Evolutionary conservation across 2,888 invertebrate genomes (phyloP).

Genomic region (Drosophila emarginata): DNA sequence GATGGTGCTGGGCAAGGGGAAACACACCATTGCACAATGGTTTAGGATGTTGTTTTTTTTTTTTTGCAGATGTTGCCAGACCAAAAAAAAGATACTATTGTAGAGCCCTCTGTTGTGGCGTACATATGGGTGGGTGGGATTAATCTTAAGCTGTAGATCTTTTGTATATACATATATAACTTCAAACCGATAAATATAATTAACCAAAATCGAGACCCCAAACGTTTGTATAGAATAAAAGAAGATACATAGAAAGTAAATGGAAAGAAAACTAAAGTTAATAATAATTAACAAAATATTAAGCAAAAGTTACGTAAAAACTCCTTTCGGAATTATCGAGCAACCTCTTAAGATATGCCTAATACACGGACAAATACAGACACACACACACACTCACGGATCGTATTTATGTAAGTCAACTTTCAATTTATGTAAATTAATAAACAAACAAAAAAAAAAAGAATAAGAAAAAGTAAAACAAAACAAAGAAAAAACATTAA

Average conservation of each 20-base stretch:
- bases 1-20: too few species aligned
- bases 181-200: background rate
- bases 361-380: slow-evolving; percentile 20
- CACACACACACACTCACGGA: slow-evolving; percentile 12
- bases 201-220: slow-evolving; percentile 1
- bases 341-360: slow-evolving; percentile 59
- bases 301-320: slow-evolving; percentile 21
- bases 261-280: background rate
- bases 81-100: slow-evolving; percentile 5
- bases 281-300: background rate
- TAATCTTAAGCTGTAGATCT: background rate
- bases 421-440: slow-evolving; percentile 12
- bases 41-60: background rate
- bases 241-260: too few species aligned
- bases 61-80: background rate
- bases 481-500: too few species aligned
- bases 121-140: background rate
- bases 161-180: background rate
- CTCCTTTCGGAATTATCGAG: slow-evolving; percentile 39
- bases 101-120: background rate
- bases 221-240: background rate
- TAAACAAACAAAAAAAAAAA: slow-evolving; percentile 11
- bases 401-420: slow-evolving; percentile 29
- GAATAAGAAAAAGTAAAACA: too few species aligned
- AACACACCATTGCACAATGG: background rate